Conservation (phyloP, 2,797 vertebrate species). For the Erethizon dorsatum region DNA sequence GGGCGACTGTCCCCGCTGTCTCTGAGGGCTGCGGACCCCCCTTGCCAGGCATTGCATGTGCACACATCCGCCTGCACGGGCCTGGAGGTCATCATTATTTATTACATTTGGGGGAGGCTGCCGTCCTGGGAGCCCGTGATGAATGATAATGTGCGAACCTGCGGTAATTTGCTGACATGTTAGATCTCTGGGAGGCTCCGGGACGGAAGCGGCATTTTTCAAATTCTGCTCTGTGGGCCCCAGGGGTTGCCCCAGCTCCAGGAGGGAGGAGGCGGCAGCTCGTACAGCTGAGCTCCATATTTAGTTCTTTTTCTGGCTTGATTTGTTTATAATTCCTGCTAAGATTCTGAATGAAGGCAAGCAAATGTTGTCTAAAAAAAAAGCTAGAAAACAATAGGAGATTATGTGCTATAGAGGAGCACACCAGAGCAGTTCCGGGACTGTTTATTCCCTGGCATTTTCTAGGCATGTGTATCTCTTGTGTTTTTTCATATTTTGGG, state of each 20-base stretch:
- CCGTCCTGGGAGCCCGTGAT: conserved; percentile 70
- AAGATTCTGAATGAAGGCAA: neutral
- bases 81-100: conserved; percentile 78
- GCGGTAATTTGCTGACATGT: conserved; percentile 82
- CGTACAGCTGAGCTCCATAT: accelerated
- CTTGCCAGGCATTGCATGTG: too few species aligned
- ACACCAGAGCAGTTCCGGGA: neutral
- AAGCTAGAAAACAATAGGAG: neutral
- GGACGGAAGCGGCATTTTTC: conserved; percentile 75
- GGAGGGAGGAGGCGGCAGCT: neutral
- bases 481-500: too few species aligned
- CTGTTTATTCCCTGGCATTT: neutral
- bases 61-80: neutral
- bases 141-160: conserved; percentile 78
- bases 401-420: neutral
- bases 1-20: neutral
- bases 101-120: conserved; percentile 68
- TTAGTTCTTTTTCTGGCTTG: neutral
- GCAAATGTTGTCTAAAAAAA: neutral
- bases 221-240: conserved; percentile 55
- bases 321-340: conserved; percentile 9
- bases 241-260: neutral
- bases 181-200: conserved; percentile 60
- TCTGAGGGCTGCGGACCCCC: accelerated
- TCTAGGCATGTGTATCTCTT: neutral